Base-by-base conservation (phyloP, 2,888 invertebrate species). In the Cheilosia vulpina region DNA sequence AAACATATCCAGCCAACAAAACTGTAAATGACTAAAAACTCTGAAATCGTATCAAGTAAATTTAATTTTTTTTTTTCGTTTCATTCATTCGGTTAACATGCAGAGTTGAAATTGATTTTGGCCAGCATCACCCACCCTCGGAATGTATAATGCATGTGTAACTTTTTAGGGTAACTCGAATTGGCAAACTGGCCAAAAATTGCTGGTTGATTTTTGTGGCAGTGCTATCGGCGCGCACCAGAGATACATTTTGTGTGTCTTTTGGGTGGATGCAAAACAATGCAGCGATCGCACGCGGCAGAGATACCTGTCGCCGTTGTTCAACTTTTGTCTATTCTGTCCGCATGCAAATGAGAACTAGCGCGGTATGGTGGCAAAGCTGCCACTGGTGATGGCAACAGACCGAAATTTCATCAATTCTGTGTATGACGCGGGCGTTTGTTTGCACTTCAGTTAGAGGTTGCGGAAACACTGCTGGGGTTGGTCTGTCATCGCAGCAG, bases 341-440 rank as follows among this genome's bases (percentile, higher is more conserved):
- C 77, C 65, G 31, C 55, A 83, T 83, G 78, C 77, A 82, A 82
- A 71, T 72, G 71, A 47, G 66, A 34, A 45, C 27, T 66, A 65
- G n/a, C 50, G 27, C 41, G n/a, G 45, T 17, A 17, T n/a, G 1
- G 11, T 38, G 13, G 38, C 38, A 3, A 38, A 38, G 38, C 38
- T 38, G 34, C 34, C 11, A 34, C 27, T 27, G 60, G 17, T 43
- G 31, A 21, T 34, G 43, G 75, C 52, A 55, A 66, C 66, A 55
- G 68, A 78, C 83, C 78, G 15, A 82, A 83, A 78, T 83, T 78
- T 73, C 83, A 83, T 83, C 83, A 83, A 78, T 83, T 78, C 72
- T 57, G 13, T 68, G 72, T 62, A 72, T 63, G 66, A 57, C 47
- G 73, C 41, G 65, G 45, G 21, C 63, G 65, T 77, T 82, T 82